Percentiles rank a stretch among this genome's conserved stretches.
phyloP scores from a whole-genome alignment of 92 coral and sea anemone genomes.

The Paragorgia papillata region DNA sequence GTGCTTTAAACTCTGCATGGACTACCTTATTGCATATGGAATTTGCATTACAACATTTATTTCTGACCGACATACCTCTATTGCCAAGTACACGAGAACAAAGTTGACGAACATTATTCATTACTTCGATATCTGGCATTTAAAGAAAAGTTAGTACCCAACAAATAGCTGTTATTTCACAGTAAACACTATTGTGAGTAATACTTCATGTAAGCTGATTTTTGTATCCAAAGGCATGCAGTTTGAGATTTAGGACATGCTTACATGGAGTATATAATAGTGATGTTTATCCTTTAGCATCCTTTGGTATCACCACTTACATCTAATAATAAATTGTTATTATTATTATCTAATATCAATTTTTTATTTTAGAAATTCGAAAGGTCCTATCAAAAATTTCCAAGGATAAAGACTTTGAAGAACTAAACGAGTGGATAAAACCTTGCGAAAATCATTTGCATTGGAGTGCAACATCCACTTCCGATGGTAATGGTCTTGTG shows the following conservation, averaged over 20 bases:
- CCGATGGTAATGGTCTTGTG: slow-evolving; percentile 50
- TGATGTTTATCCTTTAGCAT: too few relatives aligned
- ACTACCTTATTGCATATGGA: slow-evolving; percentile 23
- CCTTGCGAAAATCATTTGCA: slow-evolving; percentile 60
- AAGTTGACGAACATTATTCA: slow-evolving; percentile 3
- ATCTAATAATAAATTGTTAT: too few relatives aligned
- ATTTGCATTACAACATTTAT: slow-evolving; percentile 39
- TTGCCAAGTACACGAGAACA: slow-evolving; percentile 17
- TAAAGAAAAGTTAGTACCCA: slow-evolving; percentile 43
- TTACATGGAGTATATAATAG: too few relatives aligned
- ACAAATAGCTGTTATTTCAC: too few relatives aligned
- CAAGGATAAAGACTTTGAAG: slow-evolving; percentile 58
- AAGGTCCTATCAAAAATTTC: slow-evolving; percentile 60
- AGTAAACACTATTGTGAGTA: not conserved
- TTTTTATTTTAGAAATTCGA: slow-evolving; percentile 48
- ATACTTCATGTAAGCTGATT: not conserved
- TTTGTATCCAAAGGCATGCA: not conserved
- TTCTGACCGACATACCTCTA: slow-evolving; percentile 50
- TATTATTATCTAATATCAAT: not conserved
- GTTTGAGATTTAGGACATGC: too few relatives aligned
- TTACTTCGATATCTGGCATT: slow-evolving; percentile 46
- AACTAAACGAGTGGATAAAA: slow-evolving; percentile 56
- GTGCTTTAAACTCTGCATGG: slow-evolving; percentile 37
- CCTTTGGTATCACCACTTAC: not conserved
- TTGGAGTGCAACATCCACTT: slow-evolving; percentile 61